phyloP scores from a whole-genome alignment of 2,888 invertebrate genomes.

The Lycophotia porphyrea region DNA sequence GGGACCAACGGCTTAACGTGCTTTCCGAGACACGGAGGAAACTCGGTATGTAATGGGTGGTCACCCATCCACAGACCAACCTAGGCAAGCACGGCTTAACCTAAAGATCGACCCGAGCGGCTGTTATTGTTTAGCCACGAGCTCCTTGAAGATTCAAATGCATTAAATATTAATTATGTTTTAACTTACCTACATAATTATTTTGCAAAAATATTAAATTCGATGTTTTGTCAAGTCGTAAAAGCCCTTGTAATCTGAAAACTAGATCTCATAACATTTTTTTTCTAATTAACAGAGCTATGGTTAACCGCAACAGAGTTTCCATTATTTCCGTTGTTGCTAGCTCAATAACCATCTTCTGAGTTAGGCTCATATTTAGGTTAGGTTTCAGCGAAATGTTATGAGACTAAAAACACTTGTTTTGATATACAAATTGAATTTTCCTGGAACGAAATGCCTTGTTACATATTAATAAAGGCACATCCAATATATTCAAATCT shows the following conservation, averaged over 20 bases:
- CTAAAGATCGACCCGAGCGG: no score
- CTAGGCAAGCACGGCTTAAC: no score
- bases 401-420: no score
- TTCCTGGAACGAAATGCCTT: not conserved
- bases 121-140: no score
- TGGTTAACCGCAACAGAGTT: not conserved
- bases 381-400: not conserved
- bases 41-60: no score
- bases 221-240: not conserved
- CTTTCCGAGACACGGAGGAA: no score
- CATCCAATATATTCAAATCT: slow-evolving; percentile 6
- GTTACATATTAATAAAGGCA: not conserved
- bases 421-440: not conserved
- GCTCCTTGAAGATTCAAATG: not conserved
- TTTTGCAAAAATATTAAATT: not conserved
- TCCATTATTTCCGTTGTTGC: not conserved
- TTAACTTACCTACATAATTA: not conserved
- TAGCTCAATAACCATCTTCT: not conserved
- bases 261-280: not conserved
- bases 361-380: not conserved
- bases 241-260: not conserved
- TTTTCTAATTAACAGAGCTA: not conserved
- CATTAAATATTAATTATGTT: not conserved
- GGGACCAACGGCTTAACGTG: no score
- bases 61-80: no score